phyloP scores from a whole-genome alignment of 2,113 vertebrate species.

The Oceanites oceanicus region DNA sequence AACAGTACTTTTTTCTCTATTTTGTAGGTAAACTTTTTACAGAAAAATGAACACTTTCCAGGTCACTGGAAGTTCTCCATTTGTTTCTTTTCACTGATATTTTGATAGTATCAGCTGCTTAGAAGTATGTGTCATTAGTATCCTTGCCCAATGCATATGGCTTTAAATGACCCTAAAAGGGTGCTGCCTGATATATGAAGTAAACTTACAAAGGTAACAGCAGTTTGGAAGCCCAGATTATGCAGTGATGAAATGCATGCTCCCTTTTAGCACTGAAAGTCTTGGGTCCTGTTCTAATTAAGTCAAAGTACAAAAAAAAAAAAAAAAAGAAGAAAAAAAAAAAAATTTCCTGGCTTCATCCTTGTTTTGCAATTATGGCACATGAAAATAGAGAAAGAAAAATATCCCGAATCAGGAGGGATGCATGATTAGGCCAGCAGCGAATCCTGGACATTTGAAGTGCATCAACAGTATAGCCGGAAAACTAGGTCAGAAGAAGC shows the following conservation, averaged over 20 bases:
- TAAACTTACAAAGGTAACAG: background rate
- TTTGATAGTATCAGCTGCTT: background rate
- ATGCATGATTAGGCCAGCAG: background rate
- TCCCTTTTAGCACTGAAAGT: background rate
- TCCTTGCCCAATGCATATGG: background rate
- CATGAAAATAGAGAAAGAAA: background rate
- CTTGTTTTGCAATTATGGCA: background rate
- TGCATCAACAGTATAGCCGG: background rate
- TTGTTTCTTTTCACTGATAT: background rate
- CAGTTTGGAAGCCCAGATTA: background rate
- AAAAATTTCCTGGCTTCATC: background rate
- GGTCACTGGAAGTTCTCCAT: background rate
- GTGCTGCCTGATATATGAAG: background rate
- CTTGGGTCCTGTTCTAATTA: background rate
- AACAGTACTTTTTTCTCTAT: background rate
- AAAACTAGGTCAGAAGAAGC: background rate
- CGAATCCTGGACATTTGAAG: background rate
- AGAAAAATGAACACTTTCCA: background rate
- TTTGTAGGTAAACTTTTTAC: background rate
- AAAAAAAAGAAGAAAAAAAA: too few species aligned
- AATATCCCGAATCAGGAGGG: background rate
- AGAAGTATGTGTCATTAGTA: background rate
- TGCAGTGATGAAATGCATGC: background rate
- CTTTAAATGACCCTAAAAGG: background rate
- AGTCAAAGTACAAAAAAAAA: background rate